Percentiles rank a stretch among this genome's conserved stretches.
Evolutionary conservation across 2,888 invertebrate species (phyloP).

Genomic region (Liopterus haemorrhoidalis): DNA sequence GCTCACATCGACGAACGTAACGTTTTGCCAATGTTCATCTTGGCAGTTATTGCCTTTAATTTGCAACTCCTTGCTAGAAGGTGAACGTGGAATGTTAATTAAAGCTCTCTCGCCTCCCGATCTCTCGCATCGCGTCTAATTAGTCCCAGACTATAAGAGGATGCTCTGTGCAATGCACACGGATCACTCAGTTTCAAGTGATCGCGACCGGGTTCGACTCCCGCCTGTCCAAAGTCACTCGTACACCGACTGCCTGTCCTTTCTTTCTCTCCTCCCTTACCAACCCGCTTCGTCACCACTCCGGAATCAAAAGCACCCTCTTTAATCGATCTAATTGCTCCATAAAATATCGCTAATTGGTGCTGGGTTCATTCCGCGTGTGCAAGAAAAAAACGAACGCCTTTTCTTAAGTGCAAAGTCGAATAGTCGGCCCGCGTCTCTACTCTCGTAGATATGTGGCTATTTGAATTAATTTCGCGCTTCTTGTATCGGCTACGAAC

Average conservation of each 20-base stretch:
- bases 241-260: no score
- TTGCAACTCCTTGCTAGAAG: constrained; percentile 45
- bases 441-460: no score
- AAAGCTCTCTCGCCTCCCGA: constrained; percentile 40
- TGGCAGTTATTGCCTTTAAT: constrained; percentile 48
- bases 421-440: no score
- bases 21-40: constrained; percentile 42
- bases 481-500: no score
- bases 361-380: constrained; percentile 3
- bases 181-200: constrained; percentile 23
- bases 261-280: constrained; percentile 3
- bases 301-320: constrained; percentile 13
- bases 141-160: constrained; percentile 26
- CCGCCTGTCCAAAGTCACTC: neutral
- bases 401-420: no score
- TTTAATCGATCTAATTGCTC: constrained; percentile 13
- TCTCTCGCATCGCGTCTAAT: constrained; percentile 33
- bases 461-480: no score
- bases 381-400: neutral
- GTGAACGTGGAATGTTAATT: constrained; percentile 48
- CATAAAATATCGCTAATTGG: constrained; percentile 11
- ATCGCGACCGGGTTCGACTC: constrained; percentile 15
- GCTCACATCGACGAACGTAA: constrained; percentile 39
- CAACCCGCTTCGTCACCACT: no score
- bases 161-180: constrained; percentile 4